Percentiles rank a stretch among this genome's conserved stretches.
phyloP scores from a whole-genome alignment of 2,113 vertebrate species.

The Vulpes ferrilata region DNA sequence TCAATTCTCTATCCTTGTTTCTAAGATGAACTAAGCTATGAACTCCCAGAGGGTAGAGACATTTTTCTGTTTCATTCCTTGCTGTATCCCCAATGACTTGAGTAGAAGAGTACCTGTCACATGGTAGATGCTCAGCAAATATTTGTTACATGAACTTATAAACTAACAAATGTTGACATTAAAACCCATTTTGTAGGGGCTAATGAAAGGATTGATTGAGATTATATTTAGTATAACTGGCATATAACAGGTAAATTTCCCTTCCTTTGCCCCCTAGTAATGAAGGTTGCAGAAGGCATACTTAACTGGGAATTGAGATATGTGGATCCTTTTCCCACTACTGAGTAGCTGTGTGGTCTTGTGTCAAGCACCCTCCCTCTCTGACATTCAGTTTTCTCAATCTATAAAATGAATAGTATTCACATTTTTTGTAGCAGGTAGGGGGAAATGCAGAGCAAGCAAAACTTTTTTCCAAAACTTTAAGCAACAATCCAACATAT shows the following conservation, averaged over 20 bases:
- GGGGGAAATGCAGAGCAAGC: neutral
- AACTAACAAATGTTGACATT: constrained; percentile 13
- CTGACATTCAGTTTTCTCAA: neutral
- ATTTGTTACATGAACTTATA: constrained; percentile 35
- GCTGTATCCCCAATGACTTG: neutral
- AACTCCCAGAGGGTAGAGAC: neutral
- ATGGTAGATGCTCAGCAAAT: neutral
- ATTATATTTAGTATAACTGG: constrained; percentile 6
- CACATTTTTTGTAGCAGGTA: neutral
- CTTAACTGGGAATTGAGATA: neutral
- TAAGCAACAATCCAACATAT: constrained; percentile 26
- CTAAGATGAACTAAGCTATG: neutral
- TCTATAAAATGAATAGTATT: constrained; percentile 48
- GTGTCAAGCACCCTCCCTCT: neutral
- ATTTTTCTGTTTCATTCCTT: constrained; percentile 28
- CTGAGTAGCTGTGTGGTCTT: neutral
- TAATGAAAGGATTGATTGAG: neutral
- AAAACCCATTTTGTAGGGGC: neutral
- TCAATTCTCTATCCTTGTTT: constrained; percentile 32
- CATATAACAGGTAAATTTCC: neutral
- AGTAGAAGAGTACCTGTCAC: neutral
- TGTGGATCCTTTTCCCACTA: constrained; percentile 27
- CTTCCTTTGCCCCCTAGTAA: neutral
- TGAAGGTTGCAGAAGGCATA: neutral
- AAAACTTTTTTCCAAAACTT: constrained; percentile 3